phyloP scores from a whole-genome alignment of 2,888 invertebrate species.

The Drosophila flavopinicola region DNA sequence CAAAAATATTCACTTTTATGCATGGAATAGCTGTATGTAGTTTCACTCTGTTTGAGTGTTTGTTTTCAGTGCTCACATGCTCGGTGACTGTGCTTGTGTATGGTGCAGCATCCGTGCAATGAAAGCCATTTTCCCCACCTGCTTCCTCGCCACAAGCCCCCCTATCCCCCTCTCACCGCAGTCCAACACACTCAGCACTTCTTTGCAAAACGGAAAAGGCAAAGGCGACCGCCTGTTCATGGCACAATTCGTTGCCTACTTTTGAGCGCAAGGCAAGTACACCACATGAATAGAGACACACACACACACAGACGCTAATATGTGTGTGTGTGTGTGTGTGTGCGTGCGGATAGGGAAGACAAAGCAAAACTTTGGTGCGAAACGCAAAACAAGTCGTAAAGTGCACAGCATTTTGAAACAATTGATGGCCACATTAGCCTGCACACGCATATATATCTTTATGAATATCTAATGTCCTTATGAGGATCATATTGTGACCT shows the following conservation, averaged over 20 bases:
- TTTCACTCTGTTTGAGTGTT: too few species aligned
- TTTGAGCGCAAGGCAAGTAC: slow-evolving; percentile 36
- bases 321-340: not conserved
- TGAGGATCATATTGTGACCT: not conserved
- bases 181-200: slow-evolving; percentile 6
- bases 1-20: too few species aligned
- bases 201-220: slow-evolving; percentile 18
- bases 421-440: slow-evolving; percentile 46
- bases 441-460: not conserved
- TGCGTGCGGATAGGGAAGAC: slow-evolving; percentile 36
- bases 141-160: too few species aligned
- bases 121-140: slow-evolving; percentile 13
- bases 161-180: not conserved
- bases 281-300: slow-evolving; percentile 11
- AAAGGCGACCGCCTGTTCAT: slow-evolving; percentile 25
- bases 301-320: slow-evolving; percentile 2
- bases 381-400: slow-evolving; percentile 44
- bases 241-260: slow-evolving; percentile 61
- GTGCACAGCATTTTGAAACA: slow-evolving; percentile 60
- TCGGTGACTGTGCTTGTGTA: not conserved
- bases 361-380: slow-evolving; percentile 50
- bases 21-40: too few species aligned
- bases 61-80: not conserved
- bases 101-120: slow-evolving; percentile 17
- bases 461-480: slow-evolving; percentile 10